Conservation (phyloP, 2,797 vertebrate species). For the Cirrhinus mrigala region DNA sequence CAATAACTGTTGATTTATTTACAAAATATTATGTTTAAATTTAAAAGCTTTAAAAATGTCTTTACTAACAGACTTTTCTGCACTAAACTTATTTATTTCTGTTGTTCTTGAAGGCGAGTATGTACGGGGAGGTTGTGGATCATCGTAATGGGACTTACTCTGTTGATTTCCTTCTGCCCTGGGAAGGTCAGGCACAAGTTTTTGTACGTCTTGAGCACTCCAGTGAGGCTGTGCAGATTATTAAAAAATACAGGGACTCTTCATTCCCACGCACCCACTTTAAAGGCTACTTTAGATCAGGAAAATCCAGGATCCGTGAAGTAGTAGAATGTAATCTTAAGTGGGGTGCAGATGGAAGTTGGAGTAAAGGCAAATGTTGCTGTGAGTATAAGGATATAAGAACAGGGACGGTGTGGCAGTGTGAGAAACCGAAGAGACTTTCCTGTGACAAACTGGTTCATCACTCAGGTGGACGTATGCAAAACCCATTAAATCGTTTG, state of each 20-base stretch:
- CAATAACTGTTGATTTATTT: too few relatives aligned
- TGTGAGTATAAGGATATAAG: not conserved
- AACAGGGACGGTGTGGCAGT: not conserved
- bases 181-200: too few relatives aligned
- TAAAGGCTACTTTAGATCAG: too few relatives aligned
- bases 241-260: too few relatives aligned
- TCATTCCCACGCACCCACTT: too few relatives aligned
- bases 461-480: not conserved
- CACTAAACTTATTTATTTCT: not conserved
- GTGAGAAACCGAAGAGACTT: not conserved
- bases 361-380: not conserved
- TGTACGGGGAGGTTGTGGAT: constrained; percentile 79
- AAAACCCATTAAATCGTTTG: constrained; percentile 75
- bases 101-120: constrained; percentile 58
- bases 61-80: not conserved
- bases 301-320: too few relatives aligned
- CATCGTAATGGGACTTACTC: constrained; percentile 82
- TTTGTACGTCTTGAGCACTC: too few relatives aligned
- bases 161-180: constrained; percentile 80
- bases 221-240: too few relatives aligned
- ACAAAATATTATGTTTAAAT: not conserved
- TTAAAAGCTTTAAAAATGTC: not conserved
- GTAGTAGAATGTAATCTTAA: too few relatives aligned
- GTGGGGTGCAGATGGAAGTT: too few relatives aligned
- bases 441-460: not conserved